phyloP scores from a whole-genome alignment of 2,113 vertebrate genomes.

The Glaucomys volans region DNA sequence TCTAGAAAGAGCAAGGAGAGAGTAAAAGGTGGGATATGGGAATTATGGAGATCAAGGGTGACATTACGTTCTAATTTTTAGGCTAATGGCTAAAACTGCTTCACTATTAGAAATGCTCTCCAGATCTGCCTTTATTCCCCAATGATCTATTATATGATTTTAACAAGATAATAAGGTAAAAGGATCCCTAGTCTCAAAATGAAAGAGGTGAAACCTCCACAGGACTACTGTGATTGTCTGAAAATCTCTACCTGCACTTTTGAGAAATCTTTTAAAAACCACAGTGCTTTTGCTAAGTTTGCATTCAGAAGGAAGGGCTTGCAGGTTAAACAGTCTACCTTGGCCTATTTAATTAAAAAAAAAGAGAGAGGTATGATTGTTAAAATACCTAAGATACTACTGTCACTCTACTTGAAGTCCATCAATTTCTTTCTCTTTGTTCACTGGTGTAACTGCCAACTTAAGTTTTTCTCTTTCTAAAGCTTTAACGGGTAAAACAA shows the following conservation, averaged over 20 bases:
- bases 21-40: background rate
- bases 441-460: background rate
- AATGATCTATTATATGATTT: background rate
- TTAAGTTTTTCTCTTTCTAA: background rate
- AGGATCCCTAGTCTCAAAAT: conserved; percentile 28
- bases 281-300: background rate
- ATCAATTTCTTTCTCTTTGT: background rate
- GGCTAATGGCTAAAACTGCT: background rate
- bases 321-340: background rate
- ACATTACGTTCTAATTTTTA: background rate
- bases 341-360: background rate
- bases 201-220: background rate
- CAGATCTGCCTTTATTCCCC: background rate
- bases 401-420: background rate
- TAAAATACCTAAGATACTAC: background rate
- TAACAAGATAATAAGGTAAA: background rate
- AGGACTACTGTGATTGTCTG: background rate
- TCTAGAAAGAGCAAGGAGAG: conserved; percentile 82
- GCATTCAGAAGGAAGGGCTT: background rate
- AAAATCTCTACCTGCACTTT: background rate
- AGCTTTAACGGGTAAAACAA: background rate
- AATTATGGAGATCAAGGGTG: background rate
- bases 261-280: conserved; percentile 36
- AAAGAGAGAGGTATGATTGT: background rate
- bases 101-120: background rate